Evolutionary conservation across 2,888 invertebrate genomes (phyloP), one percentile per base, ranked within the genome.

Genomic region (Hedychridium roseum): DNA sequence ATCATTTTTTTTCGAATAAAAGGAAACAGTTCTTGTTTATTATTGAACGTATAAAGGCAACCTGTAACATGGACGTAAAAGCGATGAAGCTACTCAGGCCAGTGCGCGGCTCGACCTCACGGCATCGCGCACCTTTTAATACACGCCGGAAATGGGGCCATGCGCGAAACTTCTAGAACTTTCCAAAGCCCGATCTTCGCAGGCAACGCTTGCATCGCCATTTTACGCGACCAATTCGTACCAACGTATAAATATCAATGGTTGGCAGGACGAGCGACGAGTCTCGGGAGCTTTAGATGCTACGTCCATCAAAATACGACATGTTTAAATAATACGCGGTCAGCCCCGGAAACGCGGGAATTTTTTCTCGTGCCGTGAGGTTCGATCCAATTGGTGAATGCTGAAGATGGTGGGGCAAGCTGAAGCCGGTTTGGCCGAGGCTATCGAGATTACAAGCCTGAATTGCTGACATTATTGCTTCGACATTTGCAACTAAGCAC

Each of bases 91-190:
- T 56, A 56, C 57, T 53, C 64, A 47, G 48, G 26, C 36, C 49
- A 55, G 16, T 44, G 47, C 62, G 56, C 49, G 52, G 43, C 44
- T 51, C 57, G 59, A 65, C 63, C 63, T 59, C 57, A 54, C 51
- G 50, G 59, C 58, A 53, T 62, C 62, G 70, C 64, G 60, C 70
- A 71, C 70, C 70, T 69, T 69, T 67, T 69, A 63, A 62, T 70
- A 67, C 59, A 66, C 64, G 65, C 73, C 74, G 74, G 73, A 74
- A 74, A 65, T 50, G 65, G 54, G 61, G 66, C 62, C 64, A 53
- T 63, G 45, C 64, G 57, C 68, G 68, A 70, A 73, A 65, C 69
- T 73, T 73, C 73, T 74, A 73, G 73, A 73, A 73, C 70, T 59
- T 73, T 73, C 68, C 57, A 50, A 26, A 38, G 44, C 48, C 39